Evolutionary conservation across 2,797 vertebrate species (phyloP), one percentile per base, ranked within the genome.

Genomic region (Syndactyla subalaris): DNA sequence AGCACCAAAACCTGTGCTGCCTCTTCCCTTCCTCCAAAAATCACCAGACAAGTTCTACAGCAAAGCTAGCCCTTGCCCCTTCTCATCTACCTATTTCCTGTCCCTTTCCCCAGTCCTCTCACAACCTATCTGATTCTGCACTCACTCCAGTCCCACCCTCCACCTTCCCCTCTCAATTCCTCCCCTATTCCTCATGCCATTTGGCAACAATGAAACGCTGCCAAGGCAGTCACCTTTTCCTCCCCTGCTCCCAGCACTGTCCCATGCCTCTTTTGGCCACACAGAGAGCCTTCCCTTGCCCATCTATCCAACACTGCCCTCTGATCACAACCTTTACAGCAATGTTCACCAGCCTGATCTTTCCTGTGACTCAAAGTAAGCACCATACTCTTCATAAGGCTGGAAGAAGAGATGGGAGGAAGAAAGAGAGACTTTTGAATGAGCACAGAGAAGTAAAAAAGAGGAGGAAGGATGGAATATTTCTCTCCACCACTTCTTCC

Each of bases 261-360:
- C 22, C 29, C 27, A 10, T 24, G 16, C 13, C 26, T 59, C 26
- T 83, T 76, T 6, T 34, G 46, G 30, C n/a, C 19, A 17, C 16
- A 12, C 67, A 65, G 34, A 78, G 6, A 59, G 46, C 29, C 8
- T 59, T 15, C 23, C 49, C 20, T 66, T 72, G 38, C 10, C 21
- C 38, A 68, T n/a, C n/a, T 71, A 74, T 38, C 20, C 29, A 73
- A 48, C n/a, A 9, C 0, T 20, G 6, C 24, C 36, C 22, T 78
- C 46, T 0, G 4, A 78, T 82, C 27, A 66, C 59, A 76, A 11
- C 20, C 20, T 48, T 15, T 17, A 36, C 19, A 19, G 10, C 1
- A 0, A 59, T 41, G 59, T 18, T 59, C n/a, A 41, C 26, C 2
- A 73, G 27, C 36, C 16, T 0, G 0, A 58, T 68, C 58, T 16